phyloP scores from a whole-genome alignment of 2,888 invertebrate genomes.

The Lysandra bellargus region DNA sequence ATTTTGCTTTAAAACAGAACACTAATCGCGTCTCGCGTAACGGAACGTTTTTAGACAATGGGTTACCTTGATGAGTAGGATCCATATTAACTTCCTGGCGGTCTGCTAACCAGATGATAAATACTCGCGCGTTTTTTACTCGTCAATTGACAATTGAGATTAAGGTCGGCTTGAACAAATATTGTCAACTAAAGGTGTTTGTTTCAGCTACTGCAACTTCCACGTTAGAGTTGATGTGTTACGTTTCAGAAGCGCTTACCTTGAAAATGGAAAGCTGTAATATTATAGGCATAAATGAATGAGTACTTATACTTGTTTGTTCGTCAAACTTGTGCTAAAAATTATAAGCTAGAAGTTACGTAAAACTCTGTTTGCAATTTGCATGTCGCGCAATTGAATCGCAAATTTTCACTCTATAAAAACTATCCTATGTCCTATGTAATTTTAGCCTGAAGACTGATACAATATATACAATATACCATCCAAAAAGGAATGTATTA shows the following conservation, averaged over 20 bases:
- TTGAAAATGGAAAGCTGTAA: background rate
- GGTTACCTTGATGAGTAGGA: slow-evolving; percentile 59
- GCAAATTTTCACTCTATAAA: too few species aligned
- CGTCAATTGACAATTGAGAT: slow-evolving; percentile 55
- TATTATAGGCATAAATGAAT: background rate
- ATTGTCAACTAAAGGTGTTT: slow-evolving; percentile 16
- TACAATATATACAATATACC: too few species aligned
- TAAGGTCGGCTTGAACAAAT: slow-evolving; percentile 52
- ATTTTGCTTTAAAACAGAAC: background rate
- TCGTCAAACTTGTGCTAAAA: background rate
- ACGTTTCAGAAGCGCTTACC: background rate
- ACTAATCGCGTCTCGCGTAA: background rate
- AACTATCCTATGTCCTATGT: too few species aligned
- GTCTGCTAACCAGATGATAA: slow-evolving; percentile 66
- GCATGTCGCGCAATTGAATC: background rate
- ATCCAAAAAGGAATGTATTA: background rate
- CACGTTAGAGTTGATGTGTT: background rate
- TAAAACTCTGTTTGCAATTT: background rate
- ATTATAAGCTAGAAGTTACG: background rate
- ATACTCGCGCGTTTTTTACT: slow-evolving; percentile 53
- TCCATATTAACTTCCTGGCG: slow-evolving; percentile 66
- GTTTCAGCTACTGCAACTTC: background rate
- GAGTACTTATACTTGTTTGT: background rate
- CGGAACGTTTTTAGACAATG: slow-evolving; percentile 46
- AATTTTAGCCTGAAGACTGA: too few species aligned